Evolutionary conservation across 2,797 vertebrate genomes (phyloP).

Genomic region (Poecilia wingei): DNA sequence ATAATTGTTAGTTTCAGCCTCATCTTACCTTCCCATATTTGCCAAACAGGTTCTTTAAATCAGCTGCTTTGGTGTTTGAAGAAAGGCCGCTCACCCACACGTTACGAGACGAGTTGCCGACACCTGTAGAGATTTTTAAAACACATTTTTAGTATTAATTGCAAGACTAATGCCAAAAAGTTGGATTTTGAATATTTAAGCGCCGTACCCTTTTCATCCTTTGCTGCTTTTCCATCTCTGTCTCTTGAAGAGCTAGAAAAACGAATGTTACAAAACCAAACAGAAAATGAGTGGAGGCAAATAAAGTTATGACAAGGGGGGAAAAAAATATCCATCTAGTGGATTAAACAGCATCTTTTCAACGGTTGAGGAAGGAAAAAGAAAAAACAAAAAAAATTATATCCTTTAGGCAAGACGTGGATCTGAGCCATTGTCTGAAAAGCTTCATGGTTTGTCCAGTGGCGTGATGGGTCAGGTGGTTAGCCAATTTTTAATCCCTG

Average conservation of each 20-base stretch:
- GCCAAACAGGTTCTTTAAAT: conserved; percentile 98
- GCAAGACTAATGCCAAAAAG: neutral
- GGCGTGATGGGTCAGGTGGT: conserved; percentile 94
- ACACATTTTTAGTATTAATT: neutral
- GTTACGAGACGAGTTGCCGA: conserved; percentile 89
- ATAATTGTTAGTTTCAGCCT: no score
- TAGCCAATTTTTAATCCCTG: conserved; percentile 97
- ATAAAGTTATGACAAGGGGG: conserved; percentile 42
- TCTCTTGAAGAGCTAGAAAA: conserved; percentile 94
- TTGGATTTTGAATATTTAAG: neutral
- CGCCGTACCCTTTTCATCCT: conserved; percentile 95
- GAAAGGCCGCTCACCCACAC: conserved; percentile 98
- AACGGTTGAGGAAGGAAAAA: conserved; percentile 15
- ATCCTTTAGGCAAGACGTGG: conserved; percentile 77
- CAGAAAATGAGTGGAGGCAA: conserved; percentile 70
- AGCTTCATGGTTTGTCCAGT: conserved; percentile 96
- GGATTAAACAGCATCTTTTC: conserved; percentile 55
- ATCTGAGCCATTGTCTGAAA: conserved; percentile 90
- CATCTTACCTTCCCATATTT: conserved; percentile 95
- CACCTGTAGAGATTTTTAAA: conserved; percentile 75
- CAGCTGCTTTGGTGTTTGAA: conserved; percentile 97
- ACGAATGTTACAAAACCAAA: conserved; percentile 81
- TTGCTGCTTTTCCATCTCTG: conserved; percentile 92
- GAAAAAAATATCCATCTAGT: conserved; percentile 56
- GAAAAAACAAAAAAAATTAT: conserved; percentile 21